Conservation (phyloP, 2,888 invertebrate genomes). For the Ennomos erosarius region DNA sequence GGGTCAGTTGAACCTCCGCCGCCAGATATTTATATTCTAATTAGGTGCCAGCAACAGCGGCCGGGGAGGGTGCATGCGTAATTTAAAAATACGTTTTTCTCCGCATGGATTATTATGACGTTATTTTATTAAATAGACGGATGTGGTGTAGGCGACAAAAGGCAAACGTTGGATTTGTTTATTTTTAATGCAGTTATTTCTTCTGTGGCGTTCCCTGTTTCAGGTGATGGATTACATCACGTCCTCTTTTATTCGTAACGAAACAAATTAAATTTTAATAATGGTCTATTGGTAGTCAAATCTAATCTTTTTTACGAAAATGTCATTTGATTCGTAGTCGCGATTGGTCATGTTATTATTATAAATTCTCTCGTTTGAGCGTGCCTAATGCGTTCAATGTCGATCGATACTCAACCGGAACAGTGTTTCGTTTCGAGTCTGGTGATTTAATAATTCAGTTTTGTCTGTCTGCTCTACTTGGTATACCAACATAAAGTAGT, state of each 20-base stretch:
- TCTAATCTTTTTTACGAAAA: conserved; percentile 38
- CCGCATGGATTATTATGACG: conserved; percentile 67
- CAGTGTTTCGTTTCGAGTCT: conserved; percentile 54
- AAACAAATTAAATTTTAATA: conserved; percentile 36
- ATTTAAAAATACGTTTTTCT: conserved; percentile 68
- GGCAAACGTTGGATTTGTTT: conserved; percentile 28
- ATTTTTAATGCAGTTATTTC: conserved; percentile 34
- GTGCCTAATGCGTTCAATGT: conserved; percentile 64
- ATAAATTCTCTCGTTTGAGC: conserved; percentile 49
- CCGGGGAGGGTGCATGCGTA: conserved; percentile 76
- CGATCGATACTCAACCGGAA: conserved; percentile 59
- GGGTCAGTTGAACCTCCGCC: conserved; percentile 74
- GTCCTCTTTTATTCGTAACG: conserved; percentile 29
- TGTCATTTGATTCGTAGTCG: conserved; percentile 45
- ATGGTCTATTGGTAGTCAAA: conserved; percentile 16
- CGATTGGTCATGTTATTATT: conserved; percentile 58
- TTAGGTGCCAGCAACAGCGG: conserved; percentile 72
- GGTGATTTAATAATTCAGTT: conserved; percentile 45
- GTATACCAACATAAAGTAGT: not conserved
- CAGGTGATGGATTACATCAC: conserved; percentile 47
- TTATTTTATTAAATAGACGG: conserved; percentile 58
- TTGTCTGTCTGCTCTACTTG: conserved; percentile 24
- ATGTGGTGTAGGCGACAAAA: conserved; percentile 52
- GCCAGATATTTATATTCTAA: conserved; percentile 79
- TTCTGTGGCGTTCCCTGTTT: conserved; percentile 30